Evolutionary conservation across 2,797 vertebrate species (phyloP), one percentile per base, ranked within the genome.

Genomic region (Geotrypetes seraphini): DNA sequence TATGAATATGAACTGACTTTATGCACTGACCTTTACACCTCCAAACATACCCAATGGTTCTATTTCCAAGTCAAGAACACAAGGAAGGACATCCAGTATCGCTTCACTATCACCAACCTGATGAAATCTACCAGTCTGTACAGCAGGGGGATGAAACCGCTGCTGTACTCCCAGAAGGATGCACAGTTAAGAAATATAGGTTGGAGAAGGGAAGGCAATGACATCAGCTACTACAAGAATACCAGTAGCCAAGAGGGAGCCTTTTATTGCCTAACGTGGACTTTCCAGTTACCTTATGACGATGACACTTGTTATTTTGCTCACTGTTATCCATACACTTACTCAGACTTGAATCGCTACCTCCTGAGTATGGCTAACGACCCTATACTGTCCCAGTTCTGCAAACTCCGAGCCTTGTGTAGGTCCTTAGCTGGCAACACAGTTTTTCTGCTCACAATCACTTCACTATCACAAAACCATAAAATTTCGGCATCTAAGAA

Each of bases 31-130:
- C 66, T 93, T 31, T 97, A 94, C 71, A 97, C 91, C 1, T 44
- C 49, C 53, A 96, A 91, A 42, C 87, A 97, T 69, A 94, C 89
- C 0, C 95, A 97, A 63, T 97, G 95, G 95, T 97, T 91, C 63
- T 97, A 96, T 66, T 97, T 98, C 69, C 75, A 83, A n/a, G 71
- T 97, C 30, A 82, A 74, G 52, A 94, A 96, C 67, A 92, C 81
- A 45, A 85, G 75, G 16, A 81, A 63, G 4, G 81, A 63, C 1
- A 47, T 70, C 1, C 78, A 67, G 3, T 96, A 95, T 43, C 83
- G 83, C 48, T 97, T 98, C 76, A 96, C 89, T 23, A 90, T 98
- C 1, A 26, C 79, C 53, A 98, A 96, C 73, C 31, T 97, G 65
- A 88, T 84, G 36, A 97, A 98, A 57, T 55, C 79, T 40, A 87